Evolutionary conservation across 2,888 invertebrate species (phyloP), one percentile per base, ranked within the genome.

Genomic region (Lepidocyrtoides sp.): DNA sequence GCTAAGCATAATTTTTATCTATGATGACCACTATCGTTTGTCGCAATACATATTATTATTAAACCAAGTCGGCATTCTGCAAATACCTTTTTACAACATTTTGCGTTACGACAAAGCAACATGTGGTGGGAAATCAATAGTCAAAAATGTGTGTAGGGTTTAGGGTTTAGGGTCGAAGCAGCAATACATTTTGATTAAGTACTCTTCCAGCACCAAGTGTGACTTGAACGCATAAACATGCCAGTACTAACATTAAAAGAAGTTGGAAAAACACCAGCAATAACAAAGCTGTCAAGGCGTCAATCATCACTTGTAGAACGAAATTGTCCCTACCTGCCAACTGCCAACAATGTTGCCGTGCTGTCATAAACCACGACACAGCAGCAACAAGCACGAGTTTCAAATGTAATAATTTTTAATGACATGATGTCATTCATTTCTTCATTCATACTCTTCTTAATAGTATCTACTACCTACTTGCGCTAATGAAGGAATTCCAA

Each of bases 201-300:
- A 48, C 2, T 48, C 51, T 17, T 75, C 48, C 32, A 69, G 66
- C 5, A 36, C 10, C 1, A 17, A 69, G 36, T 36, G 14, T n/a
- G 23, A n/a, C 48, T 32, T 44, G 10, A 4, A 0, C 0, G 0
- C 23, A 5, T 54, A 36, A 57, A 36, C 17, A 20, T 17, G 57
- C 77, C 51, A 54, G 54, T 29, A n/a, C n/a, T n/a, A 72, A n/a
- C n/a, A 41, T 72, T 44, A 20, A 48, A 26, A 77, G 29, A 51
- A 77, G 54, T n/a, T 51, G 2, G 54, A n/a, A 20, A 57, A 79
- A 32, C n/a, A 48, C 8, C 20, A 48, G 7, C 26, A 75, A 8
- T 57, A 79, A 36, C 29, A 51, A 44, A 87, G 41, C 72, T 82
- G 69, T 89, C 88, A 88, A 79, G 36, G 26, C 81, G 89, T 89